Percentiles rank a stretch among this genome's conserved stretches.
These are phyloP conservation scores for Eutolmus rufibarbis DNA, from an alignment of 2,888 invertebrate species.

Conservation along the genomic window DNA sequence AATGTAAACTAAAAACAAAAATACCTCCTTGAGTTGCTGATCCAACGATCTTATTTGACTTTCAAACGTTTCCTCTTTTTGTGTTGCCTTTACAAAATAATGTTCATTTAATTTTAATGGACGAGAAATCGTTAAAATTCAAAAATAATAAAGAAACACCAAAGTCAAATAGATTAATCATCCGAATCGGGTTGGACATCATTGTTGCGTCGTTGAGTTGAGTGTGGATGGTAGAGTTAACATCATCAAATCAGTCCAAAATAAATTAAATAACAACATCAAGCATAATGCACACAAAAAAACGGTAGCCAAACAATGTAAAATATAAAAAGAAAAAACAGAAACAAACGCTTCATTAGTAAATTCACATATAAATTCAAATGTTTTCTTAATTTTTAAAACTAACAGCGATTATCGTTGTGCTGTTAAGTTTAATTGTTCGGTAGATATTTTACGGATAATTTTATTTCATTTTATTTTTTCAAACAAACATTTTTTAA, in stretches of 20 bases:
- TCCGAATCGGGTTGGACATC: background rate
- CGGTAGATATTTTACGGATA: constrained; percentile 50
- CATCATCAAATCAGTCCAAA: constrained; percentile 40
- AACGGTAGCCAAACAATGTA: constrained; percentile 43
- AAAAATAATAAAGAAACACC: background rate
- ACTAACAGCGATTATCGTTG: background rate
- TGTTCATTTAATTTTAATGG: background rate
- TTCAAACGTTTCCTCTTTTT: constrained; percentile 94
- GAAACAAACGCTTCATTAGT: constrained; percentile 21
- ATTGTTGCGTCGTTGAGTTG: background rate
- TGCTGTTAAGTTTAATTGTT: constrained; percentile 29
- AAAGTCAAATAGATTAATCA: background rate
- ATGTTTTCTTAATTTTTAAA: constrained; percentile 20
- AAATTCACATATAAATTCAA: background rate
- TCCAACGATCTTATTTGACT: constrained; percentile 89
- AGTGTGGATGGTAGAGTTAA: background rate
- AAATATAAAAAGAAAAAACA: constrained; percentile 32
- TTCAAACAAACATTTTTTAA: background rate
- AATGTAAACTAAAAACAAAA: constrained; percentile 49
- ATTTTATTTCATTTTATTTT: background rate
- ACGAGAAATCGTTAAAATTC: constrained; percentile 15
- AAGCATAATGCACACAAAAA: constrained; percentile 35
- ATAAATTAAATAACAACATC: constrained; percentile 19
- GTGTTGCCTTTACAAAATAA: constrained; percentile 75
- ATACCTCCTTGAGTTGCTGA: constrained; percentile 94